Base-by-base conservation (phyloP, 2,113 vertebrate species). In the Falcunculus frontatus region DNA sequence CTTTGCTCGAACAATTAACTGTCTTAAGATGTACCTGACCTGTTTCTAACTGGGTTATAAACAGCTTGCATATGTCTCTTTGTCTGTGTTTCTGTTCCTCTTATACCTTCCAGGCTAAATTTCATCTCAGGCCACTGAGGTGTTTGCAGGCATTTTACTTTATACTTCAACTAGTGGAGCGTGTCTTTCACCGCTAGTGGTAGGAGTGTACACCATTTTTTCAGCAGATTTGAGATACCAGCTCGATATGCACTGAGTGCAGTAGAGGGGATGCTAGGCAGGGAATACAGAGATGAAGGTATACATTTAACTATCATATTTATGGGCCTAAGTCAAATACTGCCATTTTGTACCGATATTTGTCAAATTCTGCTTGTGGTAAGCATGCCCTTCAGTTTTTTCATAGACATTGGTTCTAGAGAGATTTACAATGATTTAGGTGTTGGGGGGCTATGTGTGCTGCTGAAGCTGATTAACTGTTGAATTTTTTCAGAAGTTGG, bases 221-320 rank as follows among this genome's bases (percentile, higher is more conserved):
- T 47, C 41, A 46, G 42, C 20, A 68, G 59, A 21, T 7, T 33
- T 73, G 50, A 74, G 42, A 33, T 46, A 42, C 7, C 41, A 33
- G 20, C 35, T 70, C 11, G 19, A 0, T 59, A 12, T 55, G 6
- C 11, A 0, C 7, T 64, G 9, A 21, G 9, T n/a, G n/a, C 35
- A 57, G 46, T 42, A 37, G 59, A 57, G 55, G 33, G 55, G 52
- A 7, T 33, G 35, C 7, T n/a, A 56, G 26, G 18, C 22, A 37
- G 32, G 27, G 27, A 90, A 57, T 39, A 27, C 14, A 33, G 73
- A 53, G 39, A 53, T 35, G 11, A 13, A 41, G 13, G 15, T 49
- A 7, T 55, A 13, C 10, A 17, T 63, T 86, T 77, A 72, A 16
- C 15, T 44, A 13, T 75, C 4, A 11, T 70, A 33, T 41, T 83